phyloP scores from a whole-genome alignment of 2,797 vertebrate species.

The Manis crassicaudata region DNA sequence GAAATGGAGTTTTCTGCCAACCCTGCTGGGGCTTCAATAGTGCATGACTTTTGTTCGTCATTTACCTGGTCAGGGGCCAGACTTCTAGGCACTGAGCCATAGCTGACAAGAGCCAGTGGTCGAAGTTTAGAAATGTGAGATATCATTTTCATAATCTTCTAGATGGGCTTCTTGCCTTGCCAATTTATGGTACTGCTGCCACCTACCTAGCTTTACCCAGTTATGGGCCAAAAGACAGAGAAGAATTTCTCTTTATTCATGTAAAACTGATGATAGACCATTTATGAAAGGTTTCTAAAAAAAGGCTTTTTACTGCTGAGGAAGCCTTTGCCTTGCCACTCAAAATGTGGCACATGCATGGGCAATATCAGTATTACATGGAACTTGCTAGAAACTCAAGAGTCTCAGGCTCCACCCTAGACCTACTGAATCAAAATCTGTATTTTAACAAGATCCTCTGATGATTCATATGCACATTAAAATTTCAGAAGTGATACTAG shows the following conservation, averaged over 20 bases:
- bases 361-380: neutral
- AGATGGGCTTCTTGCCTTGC: neutral
- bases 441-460: neutral
- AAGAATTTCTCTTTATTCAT: constrained; percentile 4
- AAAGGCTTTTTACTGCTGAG: neutral
- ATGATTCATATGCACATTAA: neutral
- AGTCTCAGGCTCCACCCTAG: neutral
- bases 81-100: neutral
- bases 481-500: neutral
- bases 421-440: neutral
- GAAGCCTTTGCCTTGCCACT: neutral
- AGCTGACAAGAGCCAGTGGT: neutral
- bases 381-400: neutral
- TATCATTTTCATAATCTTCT: neutral
- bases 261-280: neutral
- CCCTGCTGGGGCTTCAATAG: neutral
- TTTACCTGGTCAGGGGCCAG: neutral
- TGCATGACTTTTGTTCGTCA: neutral
- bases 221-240: neutral
- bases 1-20: neutral
- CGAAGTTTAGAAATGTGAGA: neutral
- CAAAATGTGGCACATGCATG: neutral
- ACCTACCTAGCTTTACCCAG: constrained; percentile 57
- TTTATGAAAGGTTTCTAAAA: neutral
- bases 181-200: neutral